Evolutionary conservation across 2,888 invertebrate genomes (phyloP).

Genomic region (Busseola fusca): DNA sequence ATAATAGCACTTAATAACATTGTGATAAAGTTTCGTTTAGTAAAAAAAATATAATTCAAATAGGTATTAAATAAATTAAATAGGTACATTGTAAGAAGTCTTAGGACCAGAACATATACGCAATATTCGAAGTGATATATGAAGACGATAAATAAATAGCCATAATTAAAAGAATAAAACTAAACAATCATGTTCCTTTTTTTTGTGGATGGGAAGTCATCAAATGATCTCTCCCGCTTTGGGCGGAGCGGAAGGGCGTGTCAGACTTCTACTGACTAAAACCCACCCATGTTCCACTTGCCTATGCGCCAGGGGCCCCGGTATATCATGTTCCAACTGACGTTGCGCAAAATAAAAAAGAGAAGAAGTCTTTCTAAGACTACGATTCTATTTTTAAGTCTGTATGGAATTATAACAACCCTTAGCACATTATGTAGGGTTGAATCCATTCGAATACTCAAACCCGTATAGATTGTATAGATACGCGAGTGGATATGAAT

Average conservation of each 20-base stretch:
- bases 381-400: too few relatives aligned
- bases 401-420: neutral
- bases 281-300: too few relatives aligned
- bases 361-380: neutral
- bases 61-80: too few relatives aligned
- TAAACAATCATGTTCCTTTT: too few relatives aligned
- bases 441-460: slow-evolving; percentile 1
- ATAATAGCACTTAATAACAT: neutral
- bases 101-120: neutral
- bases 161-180: neutral
- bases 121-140: too few relatives aligned
- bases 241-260: too few relatives aligned
- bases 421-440: neutral
- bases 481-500: slow-evolving; percentile 16
- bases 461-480: slow-evolving; percentile 11
- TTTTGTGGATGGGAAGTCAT: too few relatives aligned
- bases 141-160: neutral
- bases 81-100: neutral
- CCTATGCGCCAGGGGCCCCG: too few relatives aligned
- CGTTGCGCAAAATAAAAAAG: neutral
- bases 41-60: neutral
- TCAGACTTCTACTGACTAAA: too few relatives aligned
- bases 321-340: neutral
- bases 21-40: neutral
- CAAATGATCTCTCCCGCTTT: too few relatives aligned